phyloP scores from a whole-genome alignment of 2,888 invertebrate species.

The Acronicta aceris region DNA sequence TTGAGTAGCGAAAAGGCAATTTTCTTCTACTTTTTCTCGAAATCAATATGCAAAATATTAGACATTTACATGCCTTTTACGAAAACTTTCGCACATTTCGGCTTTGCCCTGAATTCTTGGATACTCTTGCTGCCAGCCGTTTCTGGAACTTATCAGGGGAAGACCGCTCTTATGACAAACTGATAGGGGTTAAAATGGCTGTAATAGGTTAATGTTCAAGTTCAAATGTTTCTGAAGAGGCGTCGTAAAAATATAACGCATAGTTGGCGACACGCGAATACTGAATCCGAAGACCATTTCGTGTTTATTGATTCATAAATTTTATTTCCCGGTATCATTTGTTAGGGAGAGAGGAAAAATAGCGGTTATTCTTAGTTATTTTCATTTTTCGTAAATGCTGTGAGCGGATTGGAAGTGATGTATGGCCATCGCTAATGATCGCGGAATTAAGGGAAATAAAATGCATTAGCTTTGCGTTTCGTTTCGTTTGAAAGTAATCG shows the following conservation, averaged over 20 bases:
- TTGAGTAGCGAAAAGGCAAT: conserved; percentile 26
- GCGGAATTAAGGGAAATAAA: conserved; percentile 44
- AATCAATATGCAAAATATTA: conserved; percentile 54
- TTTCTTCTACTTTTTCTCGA: conserved; percentile 33
- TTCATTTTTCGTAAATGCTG: conserved; percentile 41
- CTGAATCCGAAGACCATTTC: conserved; percentile 47
- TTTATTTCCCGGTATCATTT: conserved; percentile 52
- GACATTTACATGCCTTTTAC: conserved; percentile 49
- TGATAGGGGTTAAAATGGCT: conserved; percentile 21
- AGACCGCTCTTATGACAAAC: conserved; percentile 15
- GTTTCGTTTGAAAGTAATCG: conserved; percentile 15
- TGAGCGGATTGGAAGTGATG: conserved; percentile 44
- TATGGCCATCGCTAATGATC: conserved; percentile 46
- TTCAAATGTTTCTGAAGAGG: conserved; percentile 51
- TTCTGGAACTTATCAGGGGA: conserved; percentile 9
- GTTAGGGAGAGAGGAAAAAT: conserved; percentile 44
- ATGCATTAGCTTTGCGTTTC: conserved; percentile 30
- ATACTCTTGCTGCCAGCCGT: conserved; percentile 30
- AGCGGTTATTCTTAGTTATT: conserved; percentile 42
- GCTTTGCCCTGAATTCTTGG: conserved; percentile 45
- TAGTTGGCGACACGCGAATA: conserved; percentile 51
- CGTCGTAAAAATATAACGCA: conserved; percentile 53
- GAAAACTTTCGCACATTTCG: conserved; percentile 54
- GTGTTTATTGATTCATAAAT: conserved; percentile 61
- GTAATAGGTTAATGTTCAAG: conserved; percentile 28